Conservation (phyloP, 92 coral and sea anemone genomes). For the Chrysogorgia sp. region DNA sequence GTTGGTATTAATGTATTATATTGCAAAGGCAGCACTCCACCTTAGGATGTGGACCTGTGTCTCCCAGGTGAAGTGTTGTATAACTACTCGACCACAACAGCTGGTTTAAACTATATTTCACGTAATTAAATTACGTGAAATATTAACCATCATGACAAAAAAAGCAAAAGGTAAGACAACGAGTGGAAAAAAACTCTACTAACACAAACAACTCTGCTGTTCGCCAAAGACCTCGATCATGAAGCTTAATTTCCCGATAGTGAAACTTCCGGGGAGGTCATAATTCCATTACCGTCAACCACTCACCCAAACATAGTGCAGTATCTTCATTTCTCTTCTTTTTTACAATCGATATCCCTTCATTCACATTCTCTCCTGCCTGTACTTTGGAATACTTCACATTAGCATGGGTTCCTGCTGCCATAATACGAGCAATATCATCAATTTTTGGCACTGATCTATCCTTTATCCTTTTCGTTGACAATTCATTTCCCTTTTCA, state of each 20-base stretch:
- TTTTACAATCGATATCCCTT: constrained; percentile 28
- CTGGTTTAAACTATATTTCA: no score
- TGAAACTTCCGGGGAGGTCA: not conserved
- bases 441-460: constrained; percentile 1
- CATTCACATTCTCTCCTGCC: constrained; percentile 14
- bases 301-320: constrained; percentile 20
- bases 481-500: constrained; percentile 16
- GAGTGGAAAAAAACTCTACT: no score
- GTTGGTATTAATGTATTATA: no score
- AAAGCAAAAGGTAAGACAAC: no score
- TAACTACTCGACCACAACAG: no score
- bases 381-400: constrained; percentile 31
- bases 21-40: no score
- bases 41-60: no score
- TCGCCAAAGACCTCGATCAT: no score
- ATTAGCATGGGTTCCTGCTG: constrained; percentile 39
- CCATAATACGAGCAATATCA: constrained; percentile 10
- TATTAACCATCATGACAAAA: no score
- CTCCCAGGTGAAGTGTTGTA: no score
- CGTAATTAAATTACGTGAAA: no score
- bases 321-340: constrained; percentile 38
- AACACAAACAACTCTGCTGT: no score
- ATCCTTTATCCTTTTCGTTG: not conserved
- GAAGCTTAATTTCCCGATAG: not conserved
- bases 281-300: not conserved